Conservation (phyloP, 2,888 invertebrate species). For the Adelphocoris suturalis region DNA sequence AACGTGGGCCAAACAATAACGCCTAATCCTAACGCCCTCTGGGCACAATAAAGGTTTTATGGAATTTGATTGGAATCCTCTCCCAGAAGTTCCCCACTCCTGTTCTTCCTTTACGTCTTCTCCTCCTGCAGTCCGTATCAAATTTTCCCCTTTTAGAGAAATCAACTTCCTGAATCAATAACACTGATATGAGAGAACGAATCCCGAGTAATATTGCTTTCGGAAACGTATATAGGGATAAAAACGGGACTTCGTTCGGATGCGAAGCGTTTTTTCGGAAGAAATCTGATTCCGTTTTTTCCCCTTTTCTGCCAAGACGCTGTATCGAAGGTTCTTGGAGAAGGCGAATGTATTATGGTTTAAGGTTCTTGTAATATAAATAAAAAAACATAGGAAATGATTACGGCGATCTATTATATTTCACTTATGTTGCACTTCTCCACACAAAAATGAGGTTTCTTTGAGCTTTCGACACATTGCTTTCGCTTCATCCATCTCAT, state of each 20-base stretch:
- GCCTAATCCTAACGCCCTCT: constrained; percentile 68
- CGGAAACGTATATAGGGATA: constrained; percentile 47
- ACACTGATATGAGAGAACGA: constrained; percentile 62
- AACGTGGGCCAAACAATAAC: constrained; percentile 48
- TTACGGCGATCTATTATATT: not conserved
- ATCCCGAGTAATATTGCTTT: constrained; percentile 58
- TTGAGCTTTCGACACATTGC: too few species aligned
- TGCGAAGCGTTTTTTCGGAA: constrained; percentile 19
- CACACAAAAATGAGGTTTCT: too few species aligned
- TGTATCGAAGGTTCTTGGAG: not conserved
- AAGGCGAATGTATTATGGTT: not conserved
- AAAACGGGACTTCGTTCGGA: constrained; percentile 20
- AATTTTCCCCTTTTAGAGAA: constrained; percentile 67
- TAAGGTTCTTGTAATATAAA: too few species aligned
- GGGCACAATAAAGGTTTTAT: constrained; percentile 73
- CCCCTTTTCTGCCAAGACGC: not conserved
- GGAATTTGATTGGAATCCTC: constrained; percentile 73
- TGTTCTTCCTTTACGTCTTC: constrained; percentile 21
- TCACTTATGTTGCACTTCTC: too few species aligned
- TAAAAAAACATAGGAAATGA: not conserved
- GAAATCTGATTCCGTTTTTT: constrained; percentile 1
- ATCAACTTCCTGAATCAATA: constrained; percentile 62
- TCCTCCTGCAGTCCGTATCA: constrained; percentile 51
- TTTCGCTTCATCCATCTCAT: too few species aligned
- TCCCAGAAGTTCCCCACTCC: not conserved